phyloP scores from a whole-genome alignment of 2,113 vertebrate genomes.

The Paedocypris sp. region DNA sequence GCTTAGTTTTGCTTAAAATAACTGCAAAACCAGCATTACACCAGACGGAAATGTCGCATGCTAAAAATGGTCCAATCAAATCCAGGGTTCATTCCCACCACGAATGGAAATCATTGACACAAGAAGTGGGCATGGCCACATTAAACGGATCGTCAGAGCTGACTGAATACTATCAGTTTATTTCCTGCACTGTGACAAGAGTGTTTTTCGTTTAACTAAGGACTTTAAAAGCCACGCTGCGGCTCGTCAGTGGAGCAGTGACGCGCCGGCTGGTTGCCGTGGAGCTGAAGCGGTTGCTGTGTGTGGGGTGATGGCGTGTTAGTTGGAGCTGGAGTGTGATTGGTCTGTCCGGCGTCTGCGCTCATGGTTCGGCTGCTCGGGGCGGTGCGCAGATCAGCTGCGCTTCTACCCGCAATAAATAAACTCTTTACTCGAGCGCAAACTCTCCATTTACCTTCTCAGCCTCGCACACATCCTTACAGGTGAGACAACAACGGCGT shows the following conservation, averaged over 20 bases:
- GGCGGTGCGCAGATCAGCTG: constrained; percentile 49
- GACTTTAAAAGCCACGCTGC: not conserved
- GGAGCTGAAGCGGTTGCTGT: not conserved
- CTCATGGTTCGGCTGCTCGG: constrained; percentile 52
- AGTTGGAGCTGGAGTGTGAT: constrained; percentile 38
- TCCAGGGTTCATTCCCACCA: not conserved
- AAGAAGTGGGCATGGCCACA: not conserved
- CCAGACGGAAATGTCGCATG: not conserved
- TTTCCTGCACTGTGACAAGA: not conserved
- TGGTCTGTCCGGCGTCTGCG: constrained; percentile 45
- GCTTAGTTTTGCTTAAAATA: too few relatives aligned
- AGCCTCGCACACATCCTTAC: not conserved
- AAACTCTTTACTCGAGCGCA: constrained; percentile 31
- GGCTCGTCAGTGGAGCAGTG: not conserved
- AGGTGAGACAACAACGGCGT: too few relatives aligned
- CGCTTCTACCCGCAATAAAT: constrained; percentile 1
- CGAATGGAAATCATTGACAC: not conserved
- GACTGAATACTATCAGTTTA: not conserved
- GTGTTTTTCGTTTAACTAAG: not conserved
- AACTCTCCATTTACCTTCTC: not conserved
- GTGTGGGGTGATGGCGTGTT: constrained; percentile 54
- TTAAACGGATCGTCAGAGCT: not conserved
- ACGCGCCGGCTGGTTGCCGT: not conserved
- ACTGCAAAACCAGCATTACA: too few relatives aligned
- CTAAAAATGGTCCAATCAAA: not conserved